phyloP scores from a whole-genome alignment of 2,888 invertebrate genomes.

The Tenthredo mesomela region DNA sequence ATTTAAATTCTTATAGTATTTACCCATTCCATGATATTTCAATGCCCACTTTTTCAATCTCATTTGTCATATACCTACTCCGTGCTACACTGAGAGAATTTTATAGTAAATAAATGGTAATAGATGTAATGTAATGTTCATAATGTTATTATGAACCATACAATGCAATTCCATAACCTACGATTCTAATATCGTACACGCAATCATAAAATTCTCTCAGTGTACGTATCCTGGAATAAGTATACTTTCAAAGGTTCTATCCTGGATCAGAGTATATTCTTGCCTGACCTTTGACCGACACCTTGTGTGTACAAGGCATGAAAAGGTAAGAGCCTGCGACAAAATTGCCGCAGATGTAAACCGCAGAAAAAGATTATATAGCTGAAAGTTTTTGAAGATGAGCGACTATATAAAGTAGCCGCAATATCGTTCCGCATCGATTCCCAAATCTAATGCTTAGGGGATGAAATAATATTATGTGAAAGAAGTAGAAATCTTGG shows the following conservation, averaged over 20 bases:
- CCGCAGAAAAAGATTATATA: conserved; percentile 1
- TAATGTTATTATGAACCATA: no score
- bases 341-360: neutral
- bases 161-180: no score
- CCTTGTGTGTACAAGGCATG: neutral
- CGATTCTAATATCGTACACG: no score
- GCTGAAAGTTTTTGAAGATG: neutral
- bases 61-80: neutral
- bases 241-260: neutral
- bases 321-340: neutral
- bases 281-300: conserved; percentile 4
- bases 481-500: conserved; percentile 25
- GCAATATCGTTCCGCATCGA: neutral
- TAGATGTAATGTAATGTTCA: no score
- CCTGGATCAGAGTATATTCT: neutral
- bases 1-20: neutral
- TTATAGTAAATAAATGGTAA: no score
- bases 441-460: neutral
- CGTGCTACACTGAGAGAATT: no score
- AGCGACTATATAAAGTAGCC: conserved; percentile 16
- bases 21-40: neutral
- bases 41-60: neutral
- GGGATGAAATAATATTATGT: neutral
- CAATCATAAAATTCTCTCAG: no score
- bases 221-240: neutral